phyloP scores from a whole-genome alignment of 2,113 vertebrate genomes.

The Brachypteracias leptosomus region DNA sequence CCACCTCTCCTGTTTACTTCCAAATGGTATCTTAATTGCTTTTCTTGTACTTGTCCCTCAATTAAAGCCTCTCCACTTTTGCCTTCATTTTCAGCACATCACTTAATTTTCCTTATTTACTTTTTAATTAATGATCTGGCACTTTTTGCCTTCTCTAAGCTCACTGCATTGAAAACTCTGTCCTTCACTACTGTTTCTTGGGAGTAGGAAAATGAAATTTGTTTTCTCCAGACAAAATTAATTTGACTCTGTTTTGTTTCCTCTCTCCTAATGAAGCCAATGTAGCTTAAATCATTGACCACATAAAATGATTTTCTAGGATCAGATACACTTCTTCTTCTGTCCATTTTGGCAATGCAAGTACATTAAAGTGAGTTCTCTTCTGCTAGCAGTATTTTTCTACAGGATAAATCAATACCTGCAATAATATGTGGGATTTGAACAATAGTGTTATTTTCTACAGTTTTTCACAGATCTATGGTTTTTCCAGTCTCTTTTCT shows the following conservation, averaged over 20 bases:
- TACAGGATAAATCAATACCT: not conserved
- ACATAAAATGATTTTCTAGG: not conserved
- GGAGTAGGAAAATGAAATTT: not conserved
- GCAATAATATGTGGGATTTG: not conserved
- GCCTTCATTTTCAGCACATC: not conserved
- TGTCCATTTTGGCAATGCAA: not conserved
- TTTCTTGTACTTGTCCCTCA: constrained; percentile 12
- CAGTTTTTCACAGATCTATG: not conserved
- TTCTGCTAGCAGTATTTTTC: not conserved
- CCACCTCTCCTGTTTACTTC: not conserved
- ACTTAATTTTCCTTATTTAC: constrained; percentile 49
- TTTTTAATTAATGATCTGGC: not conserved
- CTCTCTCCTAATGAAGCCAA: not conserved
- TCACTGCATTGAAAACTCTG: not conserved
- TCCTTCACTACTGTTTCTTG: not conserved
- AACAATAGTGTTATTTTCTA: not conserved
- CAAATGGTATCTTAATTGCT: constrained; percentile 38
- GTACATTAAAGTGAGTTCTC: not conserved
- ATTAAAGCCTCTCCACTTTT: constrained; percentile 2
- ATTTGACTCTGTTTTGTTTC: not conserved
- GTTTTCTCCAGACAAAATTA: not conserved
- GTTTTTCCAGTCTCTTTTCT: not conserved
- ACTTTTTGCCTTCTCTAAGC: not conserved
- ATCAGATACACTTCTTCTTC: not conserved
- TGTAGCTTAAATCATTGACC: not conserved